Base-by-base conservation (phyloP, 2,797 vertebrate genomes). In the Ptychadena robeensis region DNA sequence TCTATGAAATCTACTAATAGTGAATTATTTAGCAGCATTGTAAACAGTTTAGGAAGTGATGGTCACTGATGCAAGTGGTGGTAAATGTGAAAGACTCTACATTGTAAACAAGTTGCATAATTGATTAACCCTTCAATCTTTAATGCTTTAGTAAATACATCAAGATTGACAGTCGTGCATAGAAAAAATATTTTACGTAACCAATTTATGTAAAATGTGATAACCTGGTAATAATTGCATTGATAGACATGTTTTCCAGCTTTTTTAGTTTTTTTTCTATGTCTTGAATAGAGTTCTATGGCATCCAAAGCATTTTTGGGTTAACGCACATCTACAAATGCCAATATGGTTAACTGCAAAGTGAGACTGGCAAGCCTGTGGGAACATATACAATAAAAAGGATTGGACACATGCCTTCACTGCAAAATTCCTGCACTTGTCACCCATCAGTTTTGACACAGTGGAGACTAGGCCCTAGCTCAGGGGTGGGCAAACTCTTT, bases 41-140 rank as follows among this genome's bases (percentile, higher is more conserved):
- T 61, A 61, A 61, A 28, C 27, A 11, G n/a, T 25, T 61, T 61
- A 25, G 27, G 9, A 61, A 27, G 10, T 27, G 59, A 25, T 61
- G 27, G 28, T 53, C 18, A 22, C 4, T 28, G 27, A 61, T 61
- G 59, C 27, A 61, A 61, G 27, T 27, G 59, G n/a, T 85, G 66
- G 44, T 53, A 53, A 22, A 22, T 18, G 22, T 53, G 37, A 86
- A 79, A 72, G 25, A 9, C 2, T 61, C n/a, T 61, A 28, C 59
- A 61, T n/a, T 12, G 59, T 1, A 80, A 66, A 77, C 14, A 30
- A 64, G 0, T 18, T 28, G 5, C 22, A 71, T 61, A 27, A 61
- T 27, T 61, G n/a, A 61, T 61, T 28, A 27, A 61, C 25, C 34
- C 18, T 66, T 11, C 22, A 61, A 61, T 61, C 59, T 25, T 61